These are phyloP conservation scores for Harpagifer antarcticus DNA, from an alignment of 2,797 vertebrate genomes.

Conservation along the genomic window DNA sequence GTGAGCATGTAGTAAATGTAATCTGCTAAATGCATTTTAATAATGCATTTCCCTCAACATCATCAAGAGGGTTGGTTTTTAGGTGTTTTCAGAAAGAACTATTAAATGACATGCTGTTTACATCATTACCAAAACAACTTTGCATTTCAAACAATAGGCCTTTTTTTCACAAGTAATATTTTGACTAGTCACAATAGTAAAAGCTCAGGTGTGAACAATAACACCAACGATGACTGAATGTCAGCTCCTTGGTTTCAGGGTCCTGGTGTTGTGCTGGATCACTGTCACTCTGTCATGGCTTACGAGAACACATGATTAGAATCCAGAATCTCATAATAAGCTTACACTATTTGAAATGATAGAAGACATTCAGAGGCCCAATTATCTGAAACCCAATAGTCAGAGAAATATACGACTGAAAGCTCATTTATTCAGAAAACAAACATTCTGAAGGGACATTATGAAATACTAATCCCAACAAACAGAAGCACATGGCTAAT, in stretches of 20 bases:
- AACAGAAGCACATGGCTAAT: too few relatives aligned
- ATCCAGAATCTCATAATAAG: not conserved
- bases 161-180: not conserved
- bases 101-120: not conserved
- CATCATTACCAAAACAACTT: not conserved
- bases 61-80: not conserved
- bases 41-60: not conserved
- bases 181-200: too few relatives aligned
- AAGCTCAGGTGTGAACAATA: not conserved
- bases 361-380: not conserved
- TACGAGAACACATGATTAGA: not conserved
- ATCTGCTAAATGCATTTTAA: not conserved
- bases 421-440: too few relatives aligned
- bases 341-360: not conserved
- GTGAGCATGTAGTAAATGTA: not conserved
- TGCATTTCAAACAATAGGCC: not conserved
- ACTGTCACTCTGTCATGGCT: conserved; percentile 1
- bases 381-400: too few relatives aligned
- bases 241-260: not conserved
- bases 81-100: not conserved
- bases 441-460: too few relatives aligned
- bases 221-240: not conserved
- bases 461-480: too few relatives aligned
- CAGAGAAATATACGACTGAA: too few relatives aligned
- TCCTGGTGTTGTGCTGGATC: not conserved